Percentiles rank a stretch among this genome's conserved stretches.
phyloP scores from a whole-genome alignment of 2,797 vertebrate species.

The Gallinago stenura region DNA sequence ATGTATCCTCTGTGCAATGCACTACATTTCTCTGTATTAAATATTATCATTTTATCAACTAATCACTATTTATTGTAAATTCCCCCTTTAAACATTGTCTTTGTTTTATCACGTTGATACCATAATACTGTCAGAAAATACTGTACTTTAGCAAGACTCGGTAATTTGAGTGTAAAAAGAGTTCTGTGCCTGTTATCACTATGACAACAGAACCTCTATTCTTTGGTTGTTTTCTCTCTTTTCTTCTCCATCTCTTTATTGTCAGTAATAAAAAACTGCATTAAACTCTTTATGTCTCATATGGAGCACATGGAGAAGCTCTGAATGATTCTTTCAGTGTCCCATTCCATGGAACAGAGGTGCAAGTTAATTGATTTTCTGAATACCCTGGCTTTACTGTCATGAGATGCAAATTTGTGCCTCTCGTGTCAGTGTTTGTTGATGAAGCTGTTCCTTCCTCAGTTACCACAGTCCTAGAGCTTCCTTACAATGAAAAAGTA shows the following conservation, averaged over 20 bases:
- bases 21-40: not conserved
- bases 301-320: not conserved
- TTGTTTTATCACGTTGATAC: not conserved
- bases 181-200: fast-evolving
- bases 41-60: not conserved
- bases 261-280: not conserved
- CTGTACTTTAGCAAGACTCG: not conserved
- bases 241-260: not conserved
- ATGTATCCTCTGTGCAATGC: not conserved
- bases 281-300: not conserved
- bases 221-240: not conserved
- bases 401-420: not conserved
- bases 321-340: not conserved
- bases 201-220: not conserved
- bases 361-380: not conserved
- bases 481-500: not conserved
- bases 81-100: not conserved
- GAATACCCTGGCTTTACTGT: not conserved
- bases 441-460: not conserved
- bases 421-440: not conserved
- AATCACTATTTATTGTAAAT: not conserved
- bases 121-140: not conserved
- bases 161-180: not conserved
- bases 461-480: not conserved
- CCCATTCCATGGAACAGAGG: not conserved